Evolutionary conservation across 1,140 invertebrate genomes (phyloP), one percentile per base, ranked within the genome.

Genomic region (Mya arenaria): DNA sequence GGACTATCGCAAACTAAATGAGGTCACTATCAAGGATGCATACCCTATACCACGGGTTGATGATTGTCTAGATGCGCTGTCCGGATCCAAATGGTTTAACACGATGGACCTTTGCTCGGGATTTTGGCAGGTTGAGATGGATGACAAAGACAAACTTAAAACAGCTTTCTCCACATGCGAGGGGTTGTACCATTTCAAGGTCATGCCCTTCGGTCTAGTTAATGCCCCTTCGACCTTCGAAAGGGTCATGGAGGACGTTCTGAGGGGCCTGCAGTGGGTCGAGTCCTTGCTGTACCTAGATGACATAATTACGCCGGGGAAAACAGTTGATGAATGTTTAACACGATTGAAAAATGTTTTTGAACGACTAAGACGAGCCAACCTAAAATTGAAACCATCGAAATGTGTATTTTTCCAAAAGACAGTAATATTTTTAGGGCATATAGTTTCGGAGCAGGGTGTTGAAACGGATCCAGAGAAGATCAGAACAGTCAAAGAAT

Each of bases 401-500:
- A 91, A 91, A 60, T 91, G 87, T 60, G 58, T 66, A 19, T 85
- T 89, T 23, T 75, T 86, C 2, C 28, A 75, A 34, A 23, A 37
- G 1, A 56, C 85, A 62, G 69, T 90, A 5, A 65, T 28, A 13
- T 91, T 80, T 83, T 56, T 32, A 8, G 89, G 90, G 4, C 85
- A 90, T 41, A 66, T 83, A 19, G 84, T 92, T 19, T 84, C 55
- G 8, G 34, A 32, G 10, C 30, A 89, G 6, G 88, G 87, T 6
- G 77, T 90, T 25, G 60, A 48, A 19, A 84, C 86, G 6, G 84
- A 90, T 81, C 82, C 72, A 23, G 77, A 83, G 0, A 93, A 93
- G 75, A 84, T 91, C 5, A 32, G 74, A 66, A 81, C 48, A 17
- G 48, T 52, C 25, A 52, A 23, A 17, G 48, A 52, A 52, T 52